These are phyloP conservation scores for Drosophila differens DNA, from an alignment of 2,888 invertebrate genomes.

Conservation along the genomic window DNA sequence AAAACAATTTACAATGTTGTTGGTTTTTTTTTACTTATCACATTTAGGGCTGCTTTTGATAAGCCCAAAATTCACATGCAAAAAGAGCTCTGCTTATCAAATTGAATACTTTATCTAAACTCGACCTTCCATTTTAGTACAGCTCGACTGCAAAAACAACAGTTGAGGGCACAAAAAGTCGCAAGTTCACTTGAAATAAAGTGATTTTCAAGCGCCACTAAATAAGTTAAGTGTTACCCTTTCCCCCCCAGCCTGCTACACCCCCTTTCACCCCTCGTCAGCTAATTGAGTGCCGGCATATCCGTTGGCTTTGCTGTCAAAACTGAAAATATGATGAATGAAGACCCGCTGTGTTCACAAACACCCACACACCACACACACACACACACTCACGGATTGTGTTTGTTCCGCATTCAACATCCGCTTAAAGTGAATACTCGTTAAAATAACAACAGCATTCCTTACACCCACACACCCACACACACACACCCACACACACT, in stretches of 20 bases:
- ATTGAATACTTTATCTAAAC: constrained; percentile 27
- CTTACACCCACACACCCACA: constrained; percentile 4
- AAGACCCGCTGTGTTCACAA: constrained; percentile 2
- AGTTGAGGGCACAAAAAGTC: not conserved
- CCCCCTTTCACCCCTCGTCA: not conserved
- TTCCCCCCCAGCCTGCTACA: no score
- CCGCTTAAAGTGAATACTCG: constrained; percentile 40
- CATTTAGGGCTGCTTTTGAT: constrained; percentile 17
- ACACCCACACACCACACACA: not conserved
- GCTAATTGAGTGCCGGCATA: constrained; percentile 34
- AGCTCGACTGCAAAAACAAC: not conserved
- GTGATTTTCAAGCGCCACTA: constrained; percentile 7
- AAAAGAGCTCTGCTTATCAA: constrained; percentile 20
- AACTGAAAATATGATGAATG: constrained; percentile 45
- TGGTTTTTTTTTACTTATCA: constrained; percentile 23
- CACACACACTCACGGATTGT: not conserved
- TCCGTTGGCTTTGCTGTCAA: constrained; percentile 24
- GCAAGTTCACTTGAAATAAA: constrained; percentile 15
- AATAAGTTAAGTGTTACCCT: constrained; percentile 23
- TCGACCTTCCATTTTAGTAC: not conserved
- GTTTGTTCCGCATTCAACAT: constrained; percentile 31
- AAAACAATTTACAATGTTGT: constrained; percentile 24
- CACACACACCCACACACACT: not conserved
- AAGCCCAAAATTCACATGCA: constrained; percentile 24
- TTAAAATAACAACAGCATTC: constrained; percentile 42